A percentile compares a stretch with the other conserved stretches of the same genome.
These are phyloP conservation scores for Tinamus guttatus DNA, from an alignment of 2,113 vertebrate genomes.

Conservation along the genomic window DNA sequence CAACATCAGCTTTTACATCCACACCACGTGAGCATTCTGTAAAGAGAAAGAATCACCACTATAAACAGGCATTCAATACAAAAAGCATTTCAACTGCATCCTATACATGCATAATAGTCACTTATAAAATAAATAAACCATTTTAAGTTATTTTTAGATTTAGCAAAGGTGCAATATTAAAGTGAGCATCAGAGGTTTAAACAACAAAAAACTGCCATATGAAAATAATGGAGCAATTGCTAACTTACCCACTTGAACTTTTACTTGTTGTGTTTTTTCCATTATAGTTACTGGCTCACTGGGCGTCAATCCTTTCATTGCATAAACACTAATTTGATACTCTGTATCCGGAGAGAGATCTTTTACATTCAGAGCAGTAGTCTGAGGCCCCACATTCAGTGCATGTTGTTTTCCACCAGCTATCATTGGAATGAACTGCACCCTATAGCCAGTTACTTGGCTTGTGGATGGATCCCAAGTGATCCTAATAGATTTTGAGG, in stretches of 20 bases:
- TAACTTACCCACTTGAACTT: constrained; percentile 90
- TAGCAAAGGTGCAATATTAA: not conserved
- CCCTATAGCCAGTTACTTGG: constrained; percentile 88
- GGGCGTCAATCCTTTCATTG: constrained; percentile 87
- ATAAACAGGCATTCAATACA: not conserved
- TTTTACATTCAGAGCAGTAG: constrained; percentile 83
- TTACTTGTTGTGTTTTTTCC: constrained; percentile 91
- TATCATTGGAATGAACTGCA: constrained; percentile 91
- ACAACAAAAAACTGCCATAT: not conserved
- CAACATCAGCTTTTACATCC: constrained; percentile 96
- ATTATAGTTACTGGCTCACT: constrained; percentile 85
- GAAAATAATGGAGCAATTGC: not conserved
- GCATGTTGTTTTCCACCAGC: constrained; percentile 84
- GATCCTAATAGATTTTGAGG: constrained; percentile 90
- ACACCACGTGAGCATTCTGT: constrained; percentile 93
- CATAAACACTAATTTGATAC: constrained; percentile 90
- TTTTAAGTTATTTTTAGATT: not conserved
- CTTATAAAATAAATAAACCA: not conserved
- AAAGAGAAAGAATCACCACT: constrained; percentile 22
- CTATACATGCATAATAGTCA: not conserved
- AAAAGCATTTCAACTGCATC: not conserved
- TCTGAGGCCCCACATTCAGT: constrained; percentile 83
- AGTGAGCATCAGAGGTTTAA: not conserved
- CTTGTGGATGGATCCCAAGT: constrained; percentile 88
- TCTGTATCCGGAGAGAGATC: constrained; percentile 90